Base-by-base conservation (phyloP, 2,888 invertebrate species). In the Amphimallon solstitiale region DNA sequence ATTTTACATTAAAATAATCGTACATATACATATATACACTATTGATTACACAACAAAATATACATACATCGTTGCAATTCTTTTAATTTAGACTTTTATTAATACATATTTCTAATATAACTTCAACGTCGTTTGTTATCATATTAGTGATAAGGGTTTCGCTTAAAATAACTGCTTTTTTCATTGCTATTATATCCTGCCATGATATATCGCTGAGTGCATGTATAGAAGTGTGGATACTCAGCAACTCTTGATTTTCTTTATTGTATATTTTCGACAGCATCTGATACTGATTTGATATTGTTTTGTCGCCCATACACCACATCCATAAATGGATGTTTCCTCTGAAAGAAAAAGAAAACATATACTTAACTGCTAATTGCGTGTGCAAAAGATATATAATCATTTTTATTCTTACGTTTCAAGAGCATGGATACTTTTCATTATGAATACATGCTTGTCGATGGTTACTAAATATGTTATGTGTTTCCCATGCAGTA, bases 361-460 rank as follows among this genome's bases (percentile, higher is more conserved):
- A 23, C 7, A 60, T n/a, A 34, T 43, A 43, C 29, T 15, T 2
- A 37, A 15, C 3, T 17, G 52, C 14, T 14, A 52, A 34, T 35
- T 52, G 6, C n/a, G 15, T 29, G 14, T 34, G 2, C 35, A 51
- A n/a, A n/a, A n/a, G 9, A 3, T 7, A 21, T 14, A 9, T 51
- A 51, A 49, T 10, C n/a, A 1, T 9, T n/a, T 23, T 7, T 17
- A n/a, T 14, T 52, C 65, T 51, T 60, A 65, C 65, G 29, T 61
- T 34, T 65, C 34, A 6, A 12, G 3, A 15, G 35, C 34, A 7
- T 65, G 54, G n/a, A 40, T 37, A 49, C 64, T 60, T 63, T 63
- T 63, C 15, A 81, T 63, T 65, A 81, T 79, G 71, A 80, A 82
- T 15, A 72, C 70, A 38, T 75, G 71, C n/a, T 71, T 70, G 23